Conservation (phyloP, 1,140 invertebrate genomes). For the Melanaphis sacchari region DNA sequence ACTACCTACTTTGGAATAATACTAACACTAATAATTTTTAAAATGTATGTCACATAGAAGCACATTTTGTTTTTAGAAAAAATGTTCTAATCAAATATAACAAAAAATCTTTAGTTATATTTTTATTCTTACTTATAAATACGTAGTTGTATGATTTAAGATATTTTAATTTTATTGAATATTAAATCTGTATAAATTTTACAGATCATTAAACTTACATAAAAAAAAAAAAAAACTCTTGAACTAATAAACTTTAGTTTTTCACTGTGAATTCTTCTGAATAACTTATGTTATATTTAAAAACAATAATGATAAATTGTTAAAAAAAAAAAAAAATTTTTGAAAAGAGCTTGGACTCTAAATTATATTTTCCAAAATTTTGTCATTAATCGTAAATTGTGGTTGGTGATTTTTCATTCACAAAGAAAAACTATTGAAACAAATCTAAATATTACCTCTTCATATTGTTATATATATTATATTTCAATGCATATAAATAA, state of each 20-base stretch:
- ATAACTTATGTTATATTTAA: background rate
- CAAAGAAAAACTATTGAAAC: background rate
- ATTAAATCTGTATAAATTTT: no score
- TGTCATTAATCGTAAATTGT: background rate
- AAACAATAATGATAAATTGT: background rate
- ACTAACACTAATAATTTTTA: background rate
- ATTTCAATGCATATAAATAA: background rate
- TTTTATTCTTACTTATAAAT: background rate
- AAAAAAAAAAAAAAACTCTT: no score
- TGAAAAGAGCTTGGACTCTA: background rate
- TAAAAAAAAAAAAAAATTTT: background rate
- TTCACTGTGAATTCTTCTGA: background rate
- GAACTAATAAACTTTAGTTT: no score
- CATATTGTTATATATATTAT: background rate
- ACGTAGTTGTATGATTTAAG: background rate
- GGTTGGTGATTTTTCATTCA: background rate
- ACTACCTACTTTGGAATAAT: background rate
- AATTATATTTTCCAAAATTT: background rate
- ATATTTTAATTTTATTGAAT: background rate
- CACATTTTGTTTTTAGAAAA: background rate
- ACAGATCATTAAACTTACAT: no score
- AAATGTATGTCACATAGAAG: background rate
- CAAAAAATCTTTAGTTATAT: background rate
- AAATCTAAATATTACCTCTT: background rate
- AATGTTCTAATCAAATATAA: no score